These are phyloP conservation scores for Drosophila nigrodunni DNA, from an alignment of 1,140 invertebrate genomes.

Conservation along the genomic window DNA sequence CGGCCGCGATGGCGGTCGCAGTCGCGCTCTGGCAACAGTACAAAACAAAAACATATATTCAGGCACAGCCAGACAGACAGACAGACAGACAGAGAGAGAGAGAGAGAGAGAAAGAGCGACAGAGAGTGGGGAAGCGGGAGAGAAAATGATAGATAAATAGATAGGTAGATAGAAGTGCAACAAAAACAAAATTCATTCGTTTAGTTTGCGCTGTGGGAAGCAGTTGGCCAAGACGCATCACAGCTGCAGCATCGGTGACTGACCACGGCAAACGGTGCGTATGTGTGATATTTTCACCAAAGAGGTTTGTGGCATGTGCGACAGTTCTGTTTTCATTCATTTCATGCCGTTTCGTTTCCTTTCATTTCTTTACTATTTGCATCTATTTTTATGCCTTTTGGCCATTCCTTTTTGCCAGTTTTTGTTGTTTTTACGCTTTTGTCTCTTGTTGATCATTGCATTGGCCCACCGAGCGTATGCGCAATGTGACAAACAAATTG, in stretches of 20 bases:
- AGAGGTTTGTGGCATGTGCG: slow-evolving; percentile 41
- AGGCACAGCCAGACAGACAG: neutral
- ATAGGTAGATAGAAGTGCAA: slow-evolving; percentile 40
- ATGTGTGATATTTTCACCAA: slow-evolving; percentile 32
- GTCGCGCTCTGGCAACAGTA: slow-evolving; percentile 36
- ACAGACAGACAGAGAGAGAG: slow-evolving; percentile 3
- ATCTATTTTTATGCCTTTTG: neutral
- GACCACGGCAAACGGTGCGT: slow-evolving; percentile 38
- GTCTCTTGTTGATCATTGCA: slow-evolving; percentile 1
- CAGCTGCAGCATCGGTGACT: slow-evolving; percentile 38
- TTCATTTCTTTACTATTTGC: neutral
- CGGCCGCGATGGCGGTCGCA: slow-evolving; percentile 52
- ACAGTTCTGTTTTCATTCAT: neutral
- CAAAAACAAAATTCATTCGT: slow-evolving; percentile 61
- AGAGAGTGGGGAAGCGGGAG: neutral
- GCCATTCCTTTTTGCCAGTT: neutral
- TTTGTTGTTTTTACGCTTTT: neutral
- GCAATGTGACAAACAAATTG: slow-evolving; percentile 19
- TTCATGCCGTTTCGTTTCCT: neutral
- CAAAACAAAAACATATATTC: slow-evolving; percentile 21
- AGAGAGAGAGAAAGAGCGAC: slow-evolving; percentile 5
- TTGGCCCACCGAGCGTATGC: slow-evolving; percentile 17
- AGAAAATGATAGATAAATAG: slow-evolving; percentile 15
- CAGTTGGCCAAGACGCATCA: slow-evolving; percentile 70
- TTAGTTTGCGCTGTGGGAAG: slow-evolving; percentile 64